These are phyloP conservation scores for Cyanoramphus novaezelandiae DNA, from an alignment of 2,113 vertebrate species.

Conservation along the genomic window DNA sequence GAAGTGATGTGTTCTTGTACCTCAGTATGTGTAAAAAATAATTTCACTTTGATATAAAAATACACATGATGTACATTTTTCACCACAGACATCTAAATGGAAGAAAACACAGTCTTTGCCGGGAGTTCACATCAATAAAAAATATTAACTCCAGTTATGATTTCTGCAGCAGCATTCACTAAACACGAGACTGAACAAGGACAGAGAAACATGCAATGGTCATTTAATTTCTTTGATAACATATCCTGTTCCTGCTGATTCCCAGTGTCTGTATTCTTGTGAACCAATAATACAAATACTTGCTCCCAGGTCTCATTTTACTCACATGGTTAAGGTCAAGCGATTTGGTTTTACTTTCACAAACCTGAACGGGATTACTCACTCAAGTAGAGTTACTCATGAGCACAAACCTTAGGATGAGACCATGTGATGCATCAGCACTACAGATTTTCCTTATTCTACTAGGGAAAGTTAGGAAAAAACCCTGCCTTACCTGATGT, in stretches of 20 bases:
- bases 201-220: not conserved
- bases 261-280: not conserved
- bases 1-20: not conserved
- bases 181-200: not conserved
- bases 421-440: not conserved
- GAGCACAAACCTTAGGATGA: not conserved
- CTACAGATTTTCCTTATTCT: not conserved
- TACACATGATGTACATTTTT: not conserved
- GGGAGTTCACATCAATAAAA: not conserved
- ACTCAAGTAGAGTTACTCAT: not conserved
- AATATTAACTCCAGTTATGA: not conserved
- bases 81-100: not conserved
- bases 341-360: not conserved
- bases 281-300: not conserved
- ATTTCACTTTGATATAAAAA: not conserved
- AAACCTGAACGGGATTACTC: not conserved
- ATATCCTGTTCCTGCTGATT: not conserved
- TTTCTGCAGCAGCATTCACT: not conserved
- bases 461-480: not conserved
- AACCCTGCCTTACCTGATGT: slow-evolving; percentile 82
- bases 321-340: not conserved
- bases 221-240: not conserved
- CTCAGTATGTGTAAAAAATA: not conserved
- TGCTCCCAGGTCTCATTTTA: not conserved
- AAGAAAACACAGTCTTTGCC: not conserved